Percentiles rank a stretch among this genome's conserved stretches.
These are phyloP conservation scores for Theodoxus fluviatilis DNA, from an alignment of 2,888 invertebrate species.

Conservation along the genomic window DNA sequence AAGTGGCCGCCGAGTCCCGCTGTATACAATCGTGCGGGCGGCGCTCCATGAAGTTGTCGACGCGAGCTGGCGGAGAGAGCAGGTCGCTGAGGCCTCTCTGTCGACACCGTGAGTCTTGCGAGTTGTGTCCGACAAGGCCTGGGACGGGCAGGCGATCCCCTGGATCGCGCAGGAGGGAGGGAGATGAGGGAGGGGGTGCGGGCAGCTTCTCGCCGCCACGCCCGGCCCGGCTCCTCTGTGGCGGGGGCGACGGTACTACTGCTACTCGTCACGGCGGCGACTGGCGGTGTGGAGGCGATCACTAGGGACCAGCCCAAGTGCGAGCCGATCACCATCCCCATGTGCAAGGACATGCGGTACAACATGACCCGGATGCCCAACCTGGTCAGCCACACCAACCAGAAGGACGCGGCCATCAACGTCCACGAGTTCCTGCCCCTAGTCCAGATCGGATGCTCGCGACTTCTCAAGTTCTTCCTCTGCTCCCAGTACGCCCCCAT, in stretches of 20 bases:
- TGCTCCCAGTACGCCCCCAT: slow-evolving; percentile 91
- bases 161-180: not conserved
- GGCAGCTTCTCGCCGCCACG: too few relatives aligned
- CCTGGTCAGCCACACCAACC: slow-evolving; percentile 79
- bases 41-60: too few relatives aligned
- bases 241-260: not conserved
- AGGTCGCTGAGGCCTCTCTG: too few relatives aligned
- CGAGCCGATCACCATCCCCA: slow-evolving; percentile 79
- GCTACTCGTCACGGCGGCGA: not conserved
- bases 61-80: too few relatives aligned
- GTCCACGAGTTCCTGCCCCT: slow-evolving; percentile 77
- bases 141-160: not conserved
- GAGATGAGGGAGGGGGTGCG: not conserved
- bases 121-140: not conserved
- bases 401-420: slow-evolving; percentile 81
- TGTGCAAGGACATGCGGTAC: slow-evolving; percentile 84
- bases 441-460: slow-evolving; percentile 81
- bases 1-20: too few relatives aligned
- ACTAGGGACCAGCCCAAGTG: slow-evolving; percentile 67
- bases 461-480: slow-evolving; percentile 82
- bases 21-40: too few relatives aligned
- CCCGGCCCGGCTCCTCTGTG: not conserved
- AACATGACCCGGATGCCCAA: slow-evolving; percentile 89
- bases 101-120: not conserved
- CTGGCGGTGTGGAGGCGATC: not conserved